Evolutionary conservation across 2,888 invertebrate species (phyloP), one percentile per base, ranked within the genome.

Genomic region (Rhagophthalmus giganteus): DNA sequence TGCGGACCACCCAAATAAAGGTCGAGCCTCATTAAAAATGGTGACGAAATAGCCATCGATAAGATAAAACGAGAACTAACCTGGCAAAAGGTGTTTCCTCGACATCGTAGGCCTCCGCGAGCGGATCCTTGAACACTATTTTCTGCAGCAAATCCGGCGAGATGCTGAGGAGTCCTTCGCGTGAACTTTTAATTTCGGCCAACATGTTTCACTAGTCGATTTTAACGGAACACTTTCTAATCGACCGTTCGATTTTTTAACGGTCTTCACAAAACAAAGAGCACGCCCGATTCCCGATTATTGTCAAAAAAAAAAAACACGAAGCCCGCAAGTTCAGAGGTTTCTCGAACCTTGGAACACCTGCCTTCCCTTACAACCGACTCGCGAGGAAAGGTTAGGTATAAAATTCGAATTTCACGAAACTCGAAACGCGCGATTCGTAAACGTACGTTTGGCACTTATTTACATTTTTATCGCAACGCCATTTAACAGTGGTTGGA

Each of bases 51-150:
- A 4, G 3, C 9, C 3, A 30, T 30, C 11, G 45, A 45, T 39
- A 38, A 26, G 40, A 40, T 33, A 48, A 32, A 3, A 15, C 2
- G 25, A 35, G 25, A 34, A 69, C 79, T 78, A 79, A 88, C 89
- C 89, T 88, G 81, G 88, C 89, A 79, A 89, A 88, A 70, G 88
- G 88, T 69, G 87, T 87, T 77, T 87, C 86, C 76, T 89, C 88
- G 67, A 89, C 87, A 75, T 87, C 84, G 76, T 88, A 89, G 61
- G 86, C 82, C 66, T 86, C 84, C 65, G 85, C 82, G 75, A 89
- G 88, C 65, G 87, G 83, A 71, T 86, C 84, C 72, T 83, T 80
- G 66, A 85, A 84, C 74, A 88, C 81, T 72, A 88, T 78, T 72
- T 80, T 80, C 67, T 82, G 79, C 66, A 87, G 77, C 69, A 81